Evolutionary conservation across 2,113 vertebrate genomes (phyloP).

Genomic region (Salvelinus fontinalis): DNA sequence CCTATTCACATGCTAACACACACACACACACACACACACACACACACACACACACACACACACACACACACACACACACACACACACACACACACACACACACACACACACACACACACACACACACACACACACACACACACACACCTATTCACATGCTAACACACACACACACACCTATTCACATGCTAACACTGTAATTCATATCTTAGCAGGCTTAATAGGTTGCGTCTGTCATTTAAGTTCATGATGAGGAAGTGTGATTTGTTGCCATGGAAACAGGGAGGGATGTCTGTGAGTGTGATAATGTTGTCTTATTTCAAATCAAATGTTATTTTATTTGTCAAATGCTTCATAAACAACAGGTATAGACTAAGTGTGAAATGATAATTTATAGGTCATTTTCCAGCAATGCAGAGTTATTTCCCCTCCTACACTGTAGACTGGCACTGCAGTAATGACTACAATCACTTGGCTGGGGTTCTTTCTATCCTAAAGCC

Average conservation of each 20-base stretch:
- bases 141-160: constrained; percentile 43
- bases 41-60: constrained; percentile 36
- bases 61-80: constrained; percentile 11
- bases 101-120: neutral
- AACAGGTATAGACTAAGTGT: no score
- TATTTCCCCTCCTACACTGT: neutral
- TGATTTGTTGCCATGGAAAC: constrained; percentile 70
- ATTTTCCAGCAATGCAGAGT: no score
- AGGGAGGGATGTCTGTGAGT: constrained; percentile 48
- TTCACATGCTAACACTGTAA: constrained; percentile 48
- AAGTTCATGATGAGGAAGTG: constrained; percentile 60
- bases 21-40: neutral
- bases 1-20: no score
- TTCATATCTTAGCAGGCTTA: constrained; percentile 56
- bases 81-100: constrained; percentile 24
- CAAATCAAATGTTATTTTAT: neutral
- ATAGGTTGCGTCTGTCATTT: constrained; percentile 68
- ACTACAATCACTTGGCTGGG: neutral
- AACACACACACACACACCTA: constrained; percentile 44
- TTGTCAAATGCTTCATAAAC: no score
- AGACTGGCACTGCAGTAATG: neutral
- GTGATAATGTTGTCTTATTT: constrained; percentile 39
- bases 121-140: neutral
- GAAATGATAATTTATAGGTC: no score
- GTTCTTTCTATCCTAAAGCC: neutral